Conservation (phyloP, 2,113 vertebrate species). For the Merops nubicus region DNA sequence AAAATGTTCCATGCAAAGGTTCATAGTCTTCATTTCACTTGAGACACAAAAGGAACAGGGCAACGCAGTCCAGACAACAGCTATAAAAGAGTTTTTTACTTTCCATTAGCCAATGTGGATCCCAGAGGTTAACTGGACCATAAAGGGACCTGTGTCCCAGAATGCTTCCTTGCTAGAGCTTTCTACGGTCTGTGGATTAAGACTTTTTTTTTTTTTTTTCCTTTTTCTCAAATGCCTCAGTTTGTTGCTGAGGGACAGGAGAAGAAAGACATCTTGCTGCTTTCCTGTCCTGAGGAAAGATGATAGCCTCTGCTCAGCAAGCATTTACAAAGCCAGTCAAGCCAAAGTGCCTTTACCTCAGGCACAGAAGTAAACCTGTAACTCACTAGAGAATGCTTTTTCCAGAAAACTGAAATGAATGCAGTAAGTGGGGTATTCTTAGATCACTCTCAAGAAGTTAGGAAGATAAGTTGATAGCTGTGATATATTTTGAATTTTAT, state of each 20-base stretch:
- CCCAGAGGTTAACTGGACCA: neutral
- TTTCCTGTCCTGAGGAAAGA: neutral
- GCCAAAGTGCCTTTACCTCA: neutral
- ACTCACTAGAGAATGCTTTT: neutral
- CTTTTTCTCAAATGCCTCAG: neutral
- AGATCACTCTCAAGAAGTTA: neutral
- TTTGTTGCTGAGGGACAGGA: neutral
- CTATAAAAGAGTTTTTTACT: conserved; percentile 15
- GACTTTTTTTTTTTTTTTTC: too few species aligned
- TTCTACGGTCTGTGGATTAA: neutral
- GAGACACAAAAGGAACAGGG: neutral
- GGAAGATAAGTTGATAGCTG: neutral
- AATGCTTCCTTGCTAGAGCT: neutral
- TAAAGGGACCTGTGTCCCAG: neutral
- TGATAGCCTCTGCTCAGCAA: neutral
- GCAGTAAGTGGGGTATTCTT: rapidly evolving
- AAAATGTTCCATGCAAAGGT: neutral
- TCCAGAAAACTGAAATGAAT: neutral
- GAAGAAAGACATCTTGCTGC: neutral
- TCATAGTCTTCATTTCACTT: neutral
- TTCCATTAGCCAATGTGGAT: neutral
- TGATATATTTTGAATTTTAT: neutral
- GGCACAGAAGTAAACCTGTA: neutral
- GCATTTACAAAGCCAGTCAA: neutral
- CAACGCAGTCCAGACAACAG: neutral